A percentile compares a stretch with the other conserved stretches of the same genome.
phyloP scores from a whole-genome alignment of 2,797 vertebrate genomes.

The Lepus oiostolus region DNA sequence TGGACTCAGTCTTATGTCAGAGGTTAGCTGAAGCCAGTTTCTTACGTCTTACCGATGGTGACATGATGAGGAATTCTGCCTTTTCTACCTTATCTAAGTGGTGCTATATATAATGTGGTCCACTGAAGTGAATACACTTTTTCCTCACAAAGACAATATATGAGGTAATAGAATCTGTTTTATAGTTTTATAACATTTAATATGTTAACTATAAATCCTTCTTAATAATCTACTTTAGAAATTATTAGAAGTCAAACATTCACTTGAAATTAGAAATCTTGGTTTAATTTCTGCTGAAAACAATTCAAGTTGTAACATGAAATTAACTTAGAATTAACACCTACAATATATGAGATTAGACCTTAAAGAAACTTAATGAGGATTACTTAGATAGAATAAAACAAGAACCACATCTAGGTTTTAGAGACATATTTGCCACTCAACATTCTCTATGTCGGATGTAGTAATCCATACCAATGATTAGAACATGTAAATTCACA shows the following conservation, averaged over 20 bases:
- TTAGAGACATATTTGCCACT: background rate
- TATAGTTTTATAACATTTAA: background rate
- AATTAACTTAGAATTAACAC: constrained; percentile 22
- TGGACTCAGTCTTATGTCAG: background rate
- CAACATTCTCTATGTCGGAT: background rate
- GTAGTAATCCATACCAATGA: background rate
- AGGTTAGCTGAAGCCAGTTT: background rate
- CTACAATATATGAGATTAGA: background rate
- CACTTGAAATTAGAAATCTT: constrained; percentile 19
- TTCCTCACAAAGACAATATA: background rate
- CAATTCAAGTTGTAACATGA: background rate
- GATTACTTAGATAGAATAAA: background rate
- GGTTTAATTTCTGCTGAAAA: constrained; percentile 31
- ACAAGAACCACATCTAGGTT: background rate
- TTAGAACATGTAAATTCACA: background rate
- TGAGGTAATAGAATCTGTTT: background rate
- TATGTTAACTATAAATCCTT: background rate
- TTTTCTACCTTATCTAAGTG: background rate
- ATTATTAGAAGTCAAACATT: background rate
- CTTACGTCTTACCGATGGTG: background rate
- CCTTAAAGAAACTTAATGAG: constrained; percentile 11
- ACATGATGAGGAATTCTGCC: background rate
- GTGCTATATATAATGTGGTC: background rate
- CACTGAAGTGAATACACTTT: background rate
- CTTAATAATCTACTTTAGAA: background rate